Base-by-base conservation (phyloP, 2,888 invertebrate species). In the Pocota personata region DNA sequence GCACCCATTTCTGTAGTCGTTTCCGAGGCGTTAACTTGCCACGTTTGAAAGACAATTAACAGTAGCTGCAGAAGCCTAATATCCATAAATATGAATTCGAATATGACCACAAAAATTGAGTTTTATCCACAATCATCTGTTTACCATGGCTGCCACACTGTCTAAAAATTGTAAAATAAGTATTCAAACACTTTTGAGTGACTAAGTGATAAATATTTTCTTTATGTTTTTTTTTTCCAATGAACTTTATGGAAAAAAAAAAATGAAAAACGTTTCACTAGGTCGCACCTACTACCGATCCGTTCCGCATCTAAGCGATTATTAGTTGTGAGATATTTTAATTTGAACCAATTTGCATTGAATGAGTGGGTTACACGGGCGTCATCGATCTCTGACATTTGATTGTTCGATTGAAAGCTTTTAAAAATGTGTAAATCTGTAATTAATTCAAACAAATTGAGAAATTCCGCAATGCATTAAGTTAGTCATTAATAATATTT, bases 311-410 rank as follows among this genome's bases (percentile, higher is more conserved):
- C 12, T n/a, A 43, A 43, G 8, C n/a, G 14, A 27, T 30, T 19
- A 69, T 43, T 6, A 43, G 21, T 66, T 50, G 35, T n/a, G 69
- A 69, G 40, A 69, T 69, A 40, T 43, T 30, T 57, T 43, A 69
- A 19, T 43, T 57, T 7, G 12, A 57, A 43, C 4, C 32, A 71
- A 57, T 71, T 71, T 58, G 46, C 69, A 69, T 69, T 57, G 55
- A 69, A 69, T 69, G 55, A 32, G 32, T 46, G 14, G 46, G 46
- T 55, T 52, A 52, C 6, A 40, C 24, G n/a, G 14, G n/a, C 19
- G 57, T 43, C 57, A 43, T 40, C 43, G 43, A 43, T 16, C 57
- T 52, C 35, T 16, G 30, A 16, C 46, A 66, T 14, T 8, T 35
- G 21, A n/a, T 40, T 3, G 27, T 52, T 10, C 2, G 5, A 37